Evolutionary conservation across 2,797 vertebrate genomes (phyloP), one percentile per base, ranked within the genome.

Genomic region (Acrocephalus scirpaceus): DNA sequence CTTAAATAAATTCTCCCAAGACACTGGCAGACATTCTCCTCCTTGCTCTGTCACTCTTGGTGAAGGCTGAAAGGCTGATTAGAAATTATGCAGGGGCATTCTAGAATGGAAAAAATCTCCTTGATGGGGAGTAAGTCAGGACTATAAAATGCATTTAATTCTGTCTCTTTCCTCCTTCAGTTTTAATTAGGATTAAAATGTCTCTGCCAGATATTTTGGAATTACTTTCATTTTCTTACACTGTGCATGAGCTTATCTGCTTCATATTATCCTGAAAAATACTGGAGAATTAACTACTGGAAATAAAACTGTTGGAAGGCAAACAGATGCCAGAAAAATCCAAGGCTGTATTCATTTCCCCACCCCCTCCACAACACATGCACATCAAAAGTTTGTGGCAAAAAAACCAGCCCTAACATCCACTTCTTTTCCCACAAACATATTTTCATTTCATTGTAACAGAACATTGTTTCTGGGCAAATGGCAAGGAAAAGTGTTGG

Each of bases 111-210:
- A 92, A 96, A 90, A 76, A 54, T 88, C 14, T 13, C 65, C 65
- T 80, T 75, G 48, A 50, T 81, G 22, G 29, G 21, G 67, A 94
- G 61, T 86, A 89, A 93, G 29, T 82, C 48, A 62, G 66, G 36
- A 75, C 36, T 80, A 67, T 76, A 80, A 93, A 57, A 51, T 21
- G 16, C 32, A 80, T 86, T 77, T 92, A 48, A 93, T 94, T 79
- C 47, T 20, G 79, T 90, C 61, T 65, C 48, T 67, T 86, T 87
- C 32, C 27, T 84, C 54, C 30, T 92, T 96, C 78, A 65, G 64
- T 92, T 96, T 94, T 90, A 94, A 88, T 93, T 78, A 94, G 71
- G 79, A 95, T 94, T 94, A 95, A 96, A 95, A 89, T 61, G 36
- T 71, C 70, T 78, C 50, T 77, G 19, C 20, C 13, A 91, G 78